A percentile compares a stretch with the other conserved stretches of the same genome.
phyloP scores from a whole-genome alignment of 2,113 vertebrate species.

The Lophius piscatorius region DNA sequence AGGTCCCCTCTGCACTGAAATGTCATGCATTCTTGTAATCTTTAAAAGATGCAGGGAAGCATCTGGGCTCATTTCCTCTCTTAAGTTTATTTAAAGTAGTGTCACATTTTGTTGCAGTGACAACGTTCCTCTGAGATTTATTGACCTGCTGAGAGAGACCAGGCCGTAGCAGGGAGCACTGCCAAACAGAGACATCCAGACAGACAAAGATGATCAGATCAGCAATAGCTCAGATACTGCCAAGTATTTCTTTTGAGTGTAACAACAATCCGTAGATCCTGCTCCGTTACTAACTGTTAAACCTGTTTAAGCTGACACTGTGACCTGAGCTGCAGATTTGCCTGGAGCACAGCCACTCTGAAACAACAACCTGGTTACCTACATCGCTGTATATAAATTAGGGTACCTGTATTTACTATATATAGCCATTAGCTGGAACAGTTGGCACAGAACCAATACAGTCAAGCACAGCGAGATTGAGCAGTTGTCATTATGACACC shows the following conservation, averaged over 20 bases:
- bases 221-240: slow-evolving; percentile 30
- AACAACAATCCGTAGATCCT: slow-evolving; percentile 48
- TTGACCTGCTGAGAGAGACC: slow-evolving; percentile 38
- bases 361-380: slow-evolving; percentile 61
- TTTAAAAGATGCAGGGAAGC: background rate
- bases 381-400: slow-evolving; percentile 33
- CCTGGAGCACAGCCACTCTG: slow-evolving; percentile 41
- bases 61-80: slow-evolving; percentile 16
- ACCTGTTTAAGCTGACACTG: slow-evolving; percentile 71
- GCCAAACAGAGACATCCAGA: slow-evolving; percentile 27
- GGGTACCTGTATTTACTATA: slow-evolving; percentile 56
- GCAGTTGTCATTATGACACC: slow-evolving; percentile 42
- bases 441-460: slow-evolving; percentile 16
- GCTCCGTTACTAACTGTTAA: slow-evolving; percentile 54
- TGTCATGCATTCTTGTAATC: background rate
- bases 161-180: slow-evolving; percentile 8
- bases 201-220: slow-evolving; percentile 55
- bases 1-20: background rate
- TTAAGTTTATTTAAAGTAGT: slow-evolving; percentile 25
- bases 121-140: slow-evolving; percentile 34
- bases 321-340: slow-evolving; percentile 64
- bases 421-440: slow-evolving; percentile 23
- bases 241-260: slow-evolving; percentile 40
- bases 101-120: slow-evolving; percentile 34
- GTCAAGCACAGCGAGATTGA: slow-evolving; percentile 39